Evolutionary conservation across 2,113 vertebrate species (phyloP).

Genomic region (Macquaria ambigua): DNA sequence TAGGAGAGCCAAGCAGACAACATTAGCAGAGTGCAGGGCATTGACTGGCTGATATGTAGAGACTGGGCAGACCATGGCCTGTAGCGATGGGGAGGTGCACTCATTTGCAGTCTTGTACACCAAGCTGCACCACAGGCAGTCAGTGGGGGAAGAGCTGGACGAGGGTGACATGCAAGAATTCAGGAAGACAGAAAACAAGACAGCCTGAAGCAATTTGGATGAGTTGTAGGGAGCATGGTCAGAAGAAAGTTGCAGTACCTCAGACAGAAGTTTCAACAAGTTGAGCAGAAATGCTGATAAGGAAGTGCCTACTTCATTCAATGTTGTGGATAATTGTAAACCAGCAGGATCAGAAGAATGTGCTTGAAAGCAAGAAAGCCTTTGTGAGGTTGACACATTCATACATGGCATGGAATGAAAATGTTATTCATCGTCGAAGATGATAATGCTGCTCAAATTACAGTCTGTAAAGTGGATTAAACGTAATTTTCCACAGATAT

Average conservation of each 20-base stretch:
- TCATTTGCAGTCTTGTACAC: conserved; percentile 57
- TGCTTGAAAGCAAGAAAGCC: conserved; percentile 19
- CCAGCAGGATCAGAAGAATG: not conserved
- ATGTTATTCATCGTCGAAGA: conserved; percentile 18
- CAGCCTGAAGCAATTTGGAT: conserved; percentile 31
- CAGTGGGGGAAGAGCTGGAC: conserved; percentile 16
- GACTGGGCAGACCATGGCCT: conserved; percentile 16
- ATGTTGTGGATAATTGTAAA: conserved; percentile 21
- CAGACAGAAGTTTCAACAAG: conserved; percentile 26
- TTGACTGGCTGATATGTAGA: conserved; percentile 40
- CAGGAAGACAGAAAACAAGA: conserved; percentile 46
- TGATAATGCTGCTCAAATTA: conserved; percentile 42
- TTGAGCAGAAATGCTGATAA: conserved; percentile 19
- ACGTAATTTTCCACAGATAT: conserved; percentile 35
- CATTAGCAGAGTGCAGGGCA: conserved; percentile 54
- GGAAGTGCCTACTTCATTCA: not conserved
- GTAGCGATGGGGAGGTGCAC: conserved; percentile 36
- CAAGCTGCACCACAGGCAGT: conserved; percentile 57
- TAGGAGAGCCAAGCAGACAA: conserved; percentile 54
- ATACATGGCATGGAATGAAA: conserved; percentile 27
- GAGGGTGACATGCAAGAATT: conserved; percentile 45
- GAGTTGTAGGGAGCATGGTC: conserved; percentile 23
- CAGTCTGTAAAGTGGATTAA: conserved; percentile 56
- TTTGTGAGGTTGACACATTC: conserved; percentile 13
- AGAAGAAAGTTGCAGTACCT: conserved; percentile 31